Conservation (phyloP, 2,797 vertebrate species). For the Platyrinchus mystaceus region DNA sequence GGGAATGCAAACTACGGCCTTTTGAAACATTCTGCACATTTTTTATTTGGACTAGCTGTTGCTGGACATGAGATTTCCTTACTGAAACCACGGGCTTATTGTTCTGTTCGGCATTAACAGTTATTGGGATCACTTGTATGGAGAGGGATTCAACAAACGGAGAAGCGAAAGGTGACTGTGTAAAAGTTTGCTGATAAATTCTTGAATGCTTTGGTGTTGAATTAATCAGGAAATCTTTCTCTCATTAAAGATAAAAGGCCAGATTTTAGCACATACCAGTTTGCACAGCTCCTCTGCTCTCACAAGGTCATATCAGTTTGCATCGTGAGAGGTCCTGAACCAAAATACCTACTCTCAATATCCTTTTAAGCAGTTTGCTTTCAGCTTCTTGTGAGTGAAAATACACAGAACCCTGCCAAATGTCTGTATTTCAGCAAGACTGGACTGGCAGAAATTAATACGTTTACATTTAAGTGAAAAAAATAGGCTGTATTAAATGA, state of each 20-base stretch:
- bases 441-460: neutral
- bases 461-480: neutral
- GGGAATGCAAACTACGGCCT: neutral
- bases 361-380: neutral
- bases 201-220: neutral
- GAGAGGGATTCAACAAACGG: neutral
- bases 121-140: neutral
- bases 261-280: neutral
- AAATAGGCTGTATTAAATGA: neutral
- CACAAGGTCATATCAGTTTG: accelerated
- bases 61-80: neutral
- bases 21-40: neutral
- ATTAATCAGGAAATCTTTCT: neutral
- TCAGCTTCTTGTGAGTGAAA: neutral
- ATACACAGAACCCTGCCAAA: neutral
- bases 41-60: neutral
- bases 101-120: neutral
- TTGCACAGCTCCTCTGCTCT: neutral
- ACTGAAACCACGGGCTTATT: neutral
- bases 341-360: neutral
- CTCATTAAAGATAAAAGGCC: neutral
- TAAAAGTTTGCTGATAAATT: neutral
- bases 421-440: neutral
- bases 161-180: neutral
- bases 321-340: neutral